Evolutionary conservation across 1,140 invertebrate species (phyloP).

Genomic region (Drosophila pruinosa): DNA sequence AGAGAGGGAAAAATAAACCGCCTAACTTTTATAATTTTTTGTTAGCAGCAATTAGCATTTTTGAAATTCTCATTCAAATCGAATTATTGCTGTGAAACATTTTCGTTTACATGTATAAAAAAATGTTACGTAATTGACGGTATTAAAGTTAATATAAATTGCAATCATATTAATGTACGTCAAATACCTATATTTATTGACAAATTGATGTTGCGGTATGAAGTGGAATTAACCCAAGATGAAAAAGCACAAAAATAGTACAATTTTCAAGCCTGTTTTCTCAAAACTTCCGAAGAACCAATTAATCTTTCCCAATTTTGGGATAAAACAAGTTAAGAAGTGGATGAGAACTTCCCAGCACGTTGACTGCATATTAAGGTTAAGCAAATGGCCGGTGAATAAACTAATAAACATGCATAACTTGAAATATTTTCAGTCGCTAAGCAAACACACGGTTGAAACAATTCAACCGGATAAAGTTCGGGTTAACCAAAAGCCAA

Average conservation of each 20-base stretch:
- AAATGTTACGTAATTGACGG: constrained; percentile 68
- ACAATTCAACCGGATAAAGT: constrained; percentile 67
- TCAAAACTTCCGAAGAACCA: not conserved
- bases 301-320: not conserved
- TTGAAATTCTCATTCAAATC: constrained; percentile 31
- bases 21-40: constrained; percentile 20
- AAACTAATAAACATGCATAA: constrained; percentile 68
- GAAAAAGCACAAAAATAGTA: not conserved
- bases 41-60: constrained; percentile 41
- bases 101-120: constrained; percentile 14
- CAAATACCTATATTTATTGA: constrained; percentile 7
- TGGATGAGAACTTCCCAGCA: not conserved
- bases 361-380: constrained; percentile 7
- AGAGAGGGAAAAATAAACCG: not conserved
- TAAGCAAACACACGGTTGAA: not conserved
- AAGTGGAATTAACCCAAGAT: not conserved
- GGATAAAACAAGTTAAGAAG: constrained; percentile 1
- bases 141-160: constrained; percentile 41
- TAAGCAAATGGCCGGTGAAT: constrained; percentile 59
- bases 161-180: constrained; percentile 17
- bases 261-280: not conserved
- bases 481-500: constrained; percentile 16
- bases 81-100: constrained; percentile 12
- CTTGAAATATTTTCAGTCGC: constrained; percentile 43
- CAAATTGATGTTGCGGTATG: too few species aligned